Conservation (phyloP, 23 tunicate species). For the Corella eumyota region DNA sequence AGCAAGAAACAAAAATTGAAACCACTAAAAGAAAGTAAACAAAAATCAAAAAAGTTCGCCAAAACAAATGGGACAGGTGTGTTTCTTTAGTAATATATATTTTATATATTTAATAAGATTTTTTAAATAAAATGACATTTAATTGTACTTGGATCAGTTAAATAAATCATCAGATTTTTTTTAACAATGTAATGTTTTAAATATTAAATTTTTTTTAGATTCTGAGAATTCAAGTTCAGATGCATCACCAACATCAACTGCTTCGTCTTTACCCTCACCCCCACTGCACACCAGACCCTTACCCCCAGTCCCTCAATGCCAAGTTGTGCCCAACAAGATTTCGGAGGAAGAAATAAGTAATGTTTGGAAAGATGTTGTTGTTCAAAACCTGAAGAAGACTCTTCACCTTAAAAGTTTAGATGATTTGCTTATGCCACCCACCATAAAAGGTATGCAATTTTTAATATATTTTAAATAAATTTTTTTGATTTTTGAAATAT, state of each 20-base stretch:
- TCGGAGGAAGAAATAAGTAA: constrained; percentile 20
- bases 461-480: background rate
- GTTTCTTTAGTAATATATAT: background rate
- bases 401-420: constrained; percentile 29
- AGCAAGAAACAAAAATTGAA: background rate
- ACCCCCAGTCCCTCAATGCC: constrained; percentile 29
- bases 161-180: too few species aligned
- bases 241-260: too few species aligned
- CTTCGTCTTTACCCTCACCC: constrained; percentile 10
- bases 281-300: constrained; percentile 11
- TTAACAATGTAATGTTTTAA: too few species aligned
- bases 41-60: background rate
- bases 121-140: too few species aligned
- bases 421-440: constrained; percentile 12
- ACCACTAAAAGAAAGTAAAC: background rate
- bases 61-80: background rate
- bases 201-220: too few species aligned
- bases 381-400: constrained; percentile 11
- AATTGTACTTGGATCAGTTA: too few species aligned
- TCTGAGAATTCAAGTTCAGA: too few species aligned
- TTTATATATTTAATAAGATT: too few species aligned
- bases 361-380: constrained; percentile 24
- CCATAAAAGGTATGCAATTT: constrained; percentile 23
- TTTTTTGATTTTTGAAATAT: too few species aligned
- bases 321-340: constrained; percentile 16